A percentile compares a stretch with the other conserved stretches of the same genome.
Evolutionary conservation across 2,113 vertebrate genomes (phyloP).

Genomic region (Blennius ocellaris): DNA sequence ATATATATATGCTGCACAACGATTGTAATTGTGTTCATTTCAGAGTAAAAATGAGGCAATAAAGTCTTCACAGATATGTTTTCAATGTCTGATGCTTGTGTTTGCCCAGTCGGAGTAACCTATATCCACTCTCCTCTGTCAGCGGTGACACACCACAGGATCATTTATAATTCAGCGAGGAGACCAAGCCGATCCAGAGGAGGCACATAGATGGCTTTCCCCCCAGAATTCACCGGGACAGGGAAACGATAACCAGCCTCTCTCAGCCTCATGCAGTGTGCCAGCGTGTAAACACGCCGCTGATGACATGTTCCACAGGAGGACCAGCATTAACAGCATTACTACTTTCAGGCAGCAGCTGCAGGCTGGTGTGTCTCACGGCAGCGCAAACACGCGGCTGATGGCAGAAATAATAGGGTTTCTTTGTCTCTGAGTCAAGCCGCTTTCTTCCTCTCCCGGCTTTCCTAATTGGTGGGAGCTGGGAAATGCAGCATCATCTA

Average conservation of each 20-base stretch:
- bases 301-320: conserved; percentile 20
- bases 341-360: background rate
- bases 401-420: conserved; percentile 11
- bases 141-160: conserved; percentile 39
- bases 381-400: background rate
- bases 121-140: conserved; percentile 52
- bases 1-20: conserved; percentile 9
- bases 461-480: conserved; percentile 63
- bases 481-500: conserved; percentile 45
- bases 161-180: conserved; percentile 73
- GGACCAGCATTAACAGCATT: background rate
- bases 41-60: conserved; percentile 7
- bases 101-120: conserved; percentile 60
- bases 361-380: background rate
- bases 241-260: conserved; percentile 39
- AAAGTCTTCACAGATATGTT: conserved; percentile 32
- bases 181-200: conserved; percentile 37
- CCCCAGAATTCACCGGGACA: conserved; percentile 1
- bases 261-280: background rate
- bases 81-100: conserved; percentile 30
- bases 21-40: background rate
- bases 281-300: background rate
- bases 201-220: conserved; percentile 17
- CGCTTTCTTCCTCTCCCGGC: conserved; percentile 24
- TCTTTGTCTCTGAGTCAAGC: conserved; percentile 20